Base-by-base conservation (phyloP, 2,888 invertebrate species). In the Nebria brevicollis region DNA sequence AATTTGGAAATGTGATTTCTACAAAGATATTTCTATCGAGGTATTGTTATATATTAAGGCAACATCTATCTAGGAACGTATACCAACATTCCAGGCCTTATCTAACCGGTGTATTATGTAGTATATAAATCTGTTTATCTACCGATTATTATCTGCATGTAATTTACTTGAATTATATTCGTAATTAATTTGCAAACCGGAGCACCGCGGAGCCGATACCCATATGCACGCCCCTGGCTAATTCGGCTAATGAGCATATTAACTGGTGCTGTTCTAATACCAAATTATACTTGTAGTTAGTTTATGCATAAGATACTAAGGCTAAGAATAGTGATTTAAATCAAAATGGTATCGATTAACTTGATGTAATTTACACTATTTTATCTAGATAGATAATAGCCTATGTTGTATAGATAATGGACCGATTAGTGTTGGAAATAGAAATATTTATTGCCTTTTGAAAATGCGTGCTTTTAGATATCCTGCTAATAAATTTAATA, bases 141-240 rank as follows among this genome's bases (percentile, higher is more conserved):
- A 8, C 68, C 68, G 77, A 77, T 77, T 68, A 25, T 43, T 77
- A 77, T 77, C 77, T 10, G 41, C 8, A 7, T 1, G 68, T 68
- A 42, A 77, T 77, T 77, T 77, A 77, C 77, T 77, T 77, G 68
- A 77, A 66, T 68, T 77, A 77, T 77, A 15, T n/a, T 34, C 8
- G 77, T 66, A 77, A 77, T 77, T 77, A 77, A 77, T 77, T 77
- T 77, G 77, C 43, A n/a, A 43, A 25, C 72, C n/a, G 10, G 68
- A 20, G 68, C 68, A 20, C 68, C 20, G 20, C 26, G 10, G 26
- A 26, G 20, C 26, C 13, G 26, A 26, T 68, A 42, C 26, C 41
- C 25, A 42, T 54, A n/a, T 42, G 74, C 70, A 77, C 77, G 77
- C 77, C 77, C 77, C 77, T 77, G 70, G 77, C 77, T 70, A 77